Evolutionary conservation across 2,888 invertebrate genomes (phyloP).

Genomic region (Parnassius glacialis): DNA sequence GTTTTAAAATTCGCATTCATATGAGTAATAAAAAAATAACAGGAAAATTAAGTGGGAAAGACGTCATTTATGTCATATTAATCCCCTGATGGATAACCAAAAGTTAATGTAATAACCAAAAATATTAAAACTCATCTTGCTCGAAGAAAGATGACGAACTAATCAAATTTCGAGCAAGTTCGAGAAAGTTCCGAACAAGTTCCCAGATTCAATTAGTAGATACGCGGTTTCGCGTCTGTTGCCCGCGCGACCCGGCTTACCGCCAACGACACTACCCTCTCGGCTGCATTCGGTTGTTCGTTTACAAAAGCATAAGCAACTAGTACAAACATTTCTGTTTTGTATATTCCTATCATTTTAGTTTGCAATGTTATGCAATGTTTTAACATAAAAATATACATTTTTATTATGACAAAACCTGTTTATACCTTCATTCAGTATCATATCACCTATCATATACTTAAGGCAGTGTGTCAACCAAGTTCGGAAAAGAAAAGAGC

Average conservation of each 20-base stretch:
- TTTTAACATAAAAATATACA: not conserved
- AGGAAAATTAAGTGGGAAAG: not conserved
- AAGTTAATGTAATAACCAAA: no score
- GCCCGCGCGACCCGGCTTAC: conserved; percentile 24
- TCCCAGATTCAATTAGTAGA: conserved; percentile 75
- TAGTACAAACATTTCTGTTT: conserved; percentile 22
- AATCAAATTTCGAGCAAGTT: conserved; percentile 71
- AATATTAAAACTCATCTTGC: conserved; percentile 54
- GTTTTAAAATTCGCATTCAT: no score
- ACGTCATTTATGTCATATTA: not conserved
- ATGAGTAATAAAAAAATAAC: no score
- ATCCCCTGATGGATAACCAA: conserved; percentile 36
- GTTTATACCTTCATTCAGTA: no score
- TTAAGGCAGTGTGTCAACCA: no score
- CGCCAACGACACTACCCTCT: conserved; percentile 30
- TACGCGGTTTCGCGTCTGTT: conserved; percentile 46
- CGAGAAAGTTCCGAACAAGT: conserved; percentile 62
- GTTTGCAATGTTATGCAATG: not conserved
- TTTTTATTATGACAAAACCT: no score
- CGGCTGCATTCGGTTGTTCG: conserved; percentile 32
- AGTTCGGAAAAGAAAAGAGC: no score
- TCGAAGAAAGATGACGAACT: conserved; percentile 66
- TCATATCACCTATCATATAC: no score
- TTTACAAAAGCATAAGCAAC: conserved; percentile 13
- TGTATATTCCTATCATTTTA: conserved; percentile 5